A percentile compares a stretch with the other conserved stretches of the same genome.
Conservation (phyloP, 2,113 vertebrate species). For the Garra rufa region DNA sequence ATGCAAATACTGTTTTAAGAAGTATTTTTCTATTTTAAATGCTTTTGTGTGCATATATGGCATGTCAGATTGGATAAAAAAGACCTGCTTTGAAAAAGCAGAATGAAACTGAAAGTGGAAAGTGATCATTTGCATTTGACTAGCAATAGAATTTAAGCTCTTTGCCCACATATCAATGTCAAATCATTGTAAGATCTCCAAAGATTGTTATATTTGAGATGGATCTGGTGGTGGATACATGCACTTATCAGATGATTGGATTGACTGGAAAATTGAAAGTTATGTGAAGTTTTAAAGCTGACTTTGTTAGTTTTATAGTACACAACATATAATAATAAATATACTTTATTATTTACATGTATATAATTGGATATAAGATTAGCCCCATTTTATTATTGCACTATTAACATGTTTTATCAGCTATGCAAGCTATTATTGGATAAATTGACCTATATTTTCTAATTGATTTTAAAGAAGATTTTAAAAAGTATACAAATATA, state of each 20-base stretch:
- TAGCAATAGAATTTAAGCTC: slow-evolving; percentile 14
- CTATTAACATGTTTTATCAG: slow-evolving; percentile 59
- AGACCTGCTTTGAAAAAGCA: not conserved
- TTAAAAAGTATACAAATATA: slow-evolving; percentile 19
- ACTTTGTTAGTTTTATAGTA: slow-evolving; percentile 45
- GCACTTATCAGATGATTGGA: slow-evolving; percentile 24
- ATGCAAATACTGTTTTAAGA: slow-evolving; percentile 31
- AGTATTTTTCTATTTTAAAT: slow-evolving; percentile 16
- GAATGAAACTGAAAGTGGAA: not conserved
- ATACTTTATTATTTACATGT: slow-evolving; percentile 60
- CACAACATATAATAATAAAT: slow-evolving; percentile 47
- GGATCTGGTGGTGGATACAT: slow-evolving; percentile 2
- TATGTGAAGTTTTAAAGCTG: slow-evolving; percentile 29
- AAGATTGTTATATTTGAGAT: slow-evolving; percentile 14
- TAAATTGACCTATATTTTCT: slow-evolving; percentile 54
- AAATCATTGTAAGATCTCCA: slow-evolving; percentile 1
- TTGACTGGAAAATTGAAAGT: slow-evolving; percentile 38
- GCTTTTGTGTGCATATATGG: slow-evolving; percentile 18
- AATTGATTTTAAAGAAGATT: slow-evolving; percentile 42
- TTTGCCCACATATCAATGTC: not conserved
- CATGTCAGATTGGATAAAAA: not conserved
- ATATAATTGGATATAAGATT: slow-evolving; percentile 59
- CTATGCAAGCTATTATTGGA: slow-evolving; percentile 64
- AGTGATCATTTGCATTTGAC: not conserved
- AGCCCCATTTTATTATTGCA: slow-evolving; percentile 62